A percentile compares a stretch with the other conserved stretches of the same genome.
These are phyloP conservation scores for Meteorus cinctellus DNA, from an alignment of 2,888 invertebrate species.

Conservation along the genomic window DNA sequence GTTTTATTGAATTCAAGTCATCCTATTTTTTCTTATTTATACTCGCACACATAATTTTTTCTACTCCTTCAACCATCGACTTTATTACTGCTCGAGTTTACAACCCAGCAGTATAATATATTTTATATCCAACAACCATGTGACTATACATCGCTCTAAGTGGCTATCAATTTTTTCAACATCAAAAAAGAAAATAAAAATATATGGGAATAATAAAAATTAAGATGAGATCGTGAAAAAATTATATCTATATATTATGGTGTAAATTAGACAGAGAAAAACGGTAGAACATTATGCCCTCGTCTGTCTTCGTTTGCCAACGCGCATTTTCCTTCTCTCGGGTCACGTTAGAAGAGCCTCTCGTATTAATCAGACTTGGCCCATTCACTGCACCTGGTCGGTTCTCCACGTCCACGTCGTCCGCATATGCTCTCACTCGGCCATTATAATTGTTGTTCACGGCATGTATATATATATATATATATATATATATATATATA, in stretches of 20 bases:
- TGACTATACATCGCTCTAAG: neutral
- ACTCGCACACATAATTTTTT: neutral
- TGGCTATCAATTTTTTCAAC: conserved; percentile 5
- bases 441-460: conserved; percentile 16
- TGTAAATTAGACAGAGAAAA: conserved; percentile 3
- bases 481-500: neutral
- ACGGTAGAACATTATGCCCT: neutral
- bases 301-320: conserved; percentile 14
- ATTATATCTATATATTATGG: neutral
- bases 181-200: neutral
- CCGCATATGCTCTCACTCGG: conserved; percentile 17
- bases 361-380: conserved; percentile 30
- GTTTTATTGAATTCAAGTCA: conserved; percentile 8
- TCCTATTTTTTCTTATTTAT: neutral
- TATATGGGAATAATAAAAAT: neutral
- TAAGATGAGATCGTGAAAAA: neutral
- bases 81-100: neutral
- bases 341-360: conserved; percentile 16
- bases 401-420: neutral
- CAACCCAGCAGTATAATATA: conserved; percentile 6
- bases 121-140: neutral
- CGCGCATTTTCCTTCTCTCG: conserved; percentile 25
- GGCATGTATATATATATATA: neutral
- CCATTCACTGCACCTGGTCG: conserved; percentile 32
- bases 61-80: neutral